A percentile compares a stretch with the other conserved stretches of the same genome.
phyloP scores from a whole-genome alignment of 2,797 vertebrate genomes.

The Delichon dasypus region DNA sequence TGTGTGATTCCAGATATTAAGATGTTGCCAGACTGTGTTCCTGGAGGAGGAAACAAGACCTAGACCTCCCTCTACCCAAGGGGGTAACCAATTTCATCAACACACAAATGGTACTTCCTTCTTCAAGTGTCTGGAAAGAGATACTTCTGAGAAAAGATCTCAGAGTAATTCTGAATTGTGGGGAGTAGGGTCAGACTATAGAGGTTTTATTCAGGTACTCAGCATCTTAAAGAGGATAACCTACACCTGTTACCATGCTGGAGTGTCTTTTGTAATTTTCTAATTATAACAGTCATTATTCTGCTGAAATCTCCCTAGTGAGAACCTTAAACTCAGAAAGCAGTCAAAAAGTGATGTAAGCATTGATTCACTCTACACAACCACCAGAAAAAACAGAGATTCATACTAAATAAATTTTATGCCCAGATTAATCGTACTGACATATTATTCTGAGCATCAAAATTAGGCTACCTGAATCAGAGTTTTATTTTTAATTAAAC shows the following conservation, averaged over 20 bases:
- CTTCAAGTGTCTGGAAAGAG: not conserved
- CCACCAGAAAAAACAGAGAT: not conserved
- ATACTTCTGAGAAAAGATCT: not conserved
- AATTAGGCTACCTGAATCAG: not conserved
- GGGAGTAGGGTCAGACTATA: not conserved
- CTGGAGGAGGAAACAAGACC: not conserved
- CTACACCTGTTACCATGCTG: not conserved
- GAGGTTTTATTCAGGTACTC: not conserved
- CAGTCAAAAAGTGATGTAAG: not conserved
- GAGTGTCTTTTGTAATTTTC: not conserved
- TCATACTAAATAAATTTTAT: not conserved
- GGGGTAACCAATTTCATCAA: not conserved
- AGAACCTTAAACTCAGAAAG: not conserved
- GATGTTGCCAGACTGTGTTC: not conserved
- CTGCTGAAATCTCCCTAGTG: not conserved
- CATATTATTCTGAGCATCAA: not conserved
- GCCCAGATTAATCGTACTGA: not conserved
- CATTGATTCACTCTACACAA: not conserved
- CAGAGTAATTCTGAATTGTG: not conserved
- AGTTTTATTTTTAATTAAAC: not conserved
- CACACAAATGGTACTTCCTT: not conserved
- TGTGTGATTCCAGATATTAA: not conserved
- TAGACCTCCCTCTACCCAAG: fast-evolving
- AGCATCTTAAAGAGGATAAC: not conserved
- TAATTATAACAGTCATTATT: not conserved